Evolutionary conservation across 2,797 vertebrate genomes (phyloP).

Genomic region (Tapera naevia): DNA sequence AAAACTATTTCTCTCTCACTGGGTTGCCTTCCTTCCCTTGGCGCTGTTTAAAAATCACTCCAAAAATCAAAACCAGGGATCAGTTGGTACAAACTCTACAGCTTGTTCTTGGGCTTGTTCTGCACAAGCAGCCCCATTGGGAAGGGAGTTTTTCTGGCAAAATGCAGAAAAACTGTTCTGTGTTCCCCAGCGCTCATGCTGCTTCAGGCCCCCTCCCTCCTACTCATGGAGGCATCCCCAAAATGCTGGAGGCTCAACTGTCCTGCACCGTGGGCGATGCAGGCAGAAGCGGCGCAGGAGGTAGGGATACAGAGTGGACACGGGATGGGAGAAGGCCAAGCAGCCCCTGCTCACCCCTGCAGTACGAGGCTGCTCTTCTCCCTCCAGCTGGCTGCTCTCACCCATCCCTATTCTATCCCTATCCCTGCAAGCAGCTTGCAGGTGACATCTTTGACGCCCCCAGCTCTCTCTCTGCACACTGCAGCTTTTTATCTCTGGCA

Average conservation of each 20-base stretch:
- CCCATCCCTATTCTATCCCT: background rate
- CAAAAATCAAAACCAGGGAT: background rate
- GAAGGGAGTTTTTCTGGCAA: background rate
- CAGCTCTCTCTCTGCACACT: background rate
- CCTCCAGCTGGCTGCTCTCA: background rate
- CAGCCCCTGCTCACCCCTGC: background rate
- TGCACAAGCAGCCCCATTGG: accelerated
- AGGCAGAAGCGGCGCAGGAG: background rate
- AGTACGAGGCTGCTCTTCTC: background rate
- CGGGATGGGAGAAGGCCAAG: accelerated
- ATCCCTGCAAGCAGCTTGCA: background rate
- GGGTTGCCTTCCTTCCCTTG: background rate
- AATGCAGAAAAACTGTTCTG: background rate
- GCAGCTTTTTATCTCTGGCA: constrained; percentile 25
- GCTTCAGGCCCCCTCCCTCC: background rate
- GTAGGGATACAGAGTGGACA: background rate
- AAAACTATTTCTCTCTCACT: background rate
- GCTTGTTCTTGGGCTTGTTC: background rate
- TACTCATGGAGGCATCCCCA: accelerated
- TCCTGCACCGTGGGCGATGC: background rate
- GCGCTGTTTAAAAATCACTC: background rate
- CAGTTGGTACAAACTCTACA: background rate
- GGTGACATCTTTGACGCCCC: constrained; percentile 41
- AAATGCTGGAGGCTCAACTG: background rate
- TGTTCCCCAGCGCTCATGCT: background rate